Base-by-base conservation (phyloP, 2,888 invertebrate genomes). In the Cartodere bifasciata region DNA sequence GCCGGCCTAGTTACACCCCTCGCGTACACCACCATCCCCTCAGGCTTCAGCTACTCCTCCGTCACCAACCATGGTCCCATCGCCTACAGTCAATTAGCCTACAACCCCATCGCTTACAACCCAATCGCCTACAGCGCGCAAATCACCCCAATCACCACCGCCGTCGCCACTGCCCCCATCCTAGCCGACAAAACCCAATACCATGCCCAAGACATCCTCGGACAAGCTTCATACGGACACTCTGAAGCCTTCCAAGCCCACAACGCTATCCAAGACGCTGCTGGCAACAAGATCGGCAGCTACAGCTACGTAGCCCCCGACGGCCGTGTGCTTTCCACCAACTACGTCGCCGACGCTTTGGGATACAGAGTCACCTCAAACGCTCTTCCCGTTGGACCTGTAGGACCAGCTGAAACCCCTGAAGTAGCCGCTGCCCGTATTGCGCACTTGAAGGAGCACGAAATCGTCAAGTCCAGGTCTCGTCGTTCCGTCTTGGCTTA, bases 1-100 rank as follows among this genome's bases (percentile, higher is more conserved):
- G 50, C 54, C 37, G 63, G 60, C 38, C 63, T 63, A 49, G 60
- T 64, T 12, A 65, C 65, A 63, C 63, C 58, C 21, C 63, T 62
- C 44, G 63, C 63, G 58, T 64, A 64, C 56, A 62, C 64, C 9
- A 64, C 63, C 47, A 58, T 28, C 17, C 31, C 31, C 21, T 30
- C 14, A 11, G 17, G 21, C 2, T 4, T 24, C 22, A 31, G 32
- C 27, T 31, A 36, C 22, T 33, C 34, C 10, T 11, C 31, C 23
- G 14, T 23, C 23, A 29, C 15, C 15, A 34, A 60, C 21, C 51
- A 64, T 30, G 64, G 64, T 47, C 63, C 64, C 47, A 62, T 64
- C 45, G 45, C 65, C 37, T 64, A 49, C 34, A 64, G 63, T 2
- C 62, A 61, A 44, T 55, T 39, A 12, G 49, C 54, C 31, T 43